These are phyloP conservation scores for Fragum whitleyi DNA, from an alignment of 2,888 invertebrate species.

Conservation along the genomic window DNA sequence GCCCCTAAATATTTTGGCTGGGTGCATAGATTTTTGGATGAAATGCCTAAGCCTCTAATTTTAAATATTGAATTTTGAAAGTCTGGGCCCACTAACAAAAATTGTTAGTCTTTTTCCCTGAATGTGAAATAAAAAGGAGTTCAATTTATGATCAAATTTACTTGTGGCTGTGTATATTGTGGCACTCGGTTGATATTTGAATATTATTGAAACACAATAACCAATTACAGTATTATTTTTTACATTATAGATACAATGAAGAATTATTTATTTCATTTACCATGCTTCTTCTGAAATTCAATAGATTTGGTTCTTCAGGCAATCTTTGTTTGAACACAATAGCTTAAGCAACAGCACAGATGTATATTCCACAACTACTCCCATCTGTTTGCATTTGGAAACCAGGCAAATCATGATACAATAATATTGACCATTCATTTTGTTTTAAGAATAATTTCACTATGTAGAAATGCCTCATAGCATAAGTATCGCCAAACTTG, in stretches of 20 bases:
- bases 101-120: too few species aligned
- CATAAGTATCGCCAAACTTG: slow-evolving; percentile 15
- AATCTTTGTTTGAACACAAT: background rate
- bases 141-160: too few species aligned
- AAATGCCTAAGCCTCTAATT: too few species aligned
- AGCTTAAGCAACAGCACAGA: slow-evolving; percentile 10
- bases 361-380: slow-evolving; percentile 9
- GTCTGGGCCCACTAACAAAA: too few species aligned
- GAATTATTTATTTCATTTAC: background rate
- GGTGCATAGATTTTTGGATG: too few species aligned
- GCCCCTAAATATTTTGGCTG: too few species aligned
- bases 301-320: slow-evolving; percentile 7
- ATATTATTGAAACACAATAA: too few species aligned
- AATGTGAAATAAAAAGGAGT: too few species aligned
- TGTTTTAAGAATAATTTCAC: background rate
- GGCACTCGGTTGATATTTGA: too few species aligned
- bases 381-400: slow-evolving; percentile 18
- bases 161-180: too few species aligned
- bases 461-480: background rate
- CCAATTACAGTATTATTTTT: too few species aligned
- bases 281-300: background rate
- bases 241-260: background rate
- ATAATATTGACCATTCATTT: background rate
- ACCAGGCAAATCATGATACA: background rate
- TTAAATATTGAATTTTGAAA: too few species aligned